Evolutionary conservation across 2,888 invertebrate genomes (phyloP).

Genomic region (Sminthurinus aureus): DNA sequence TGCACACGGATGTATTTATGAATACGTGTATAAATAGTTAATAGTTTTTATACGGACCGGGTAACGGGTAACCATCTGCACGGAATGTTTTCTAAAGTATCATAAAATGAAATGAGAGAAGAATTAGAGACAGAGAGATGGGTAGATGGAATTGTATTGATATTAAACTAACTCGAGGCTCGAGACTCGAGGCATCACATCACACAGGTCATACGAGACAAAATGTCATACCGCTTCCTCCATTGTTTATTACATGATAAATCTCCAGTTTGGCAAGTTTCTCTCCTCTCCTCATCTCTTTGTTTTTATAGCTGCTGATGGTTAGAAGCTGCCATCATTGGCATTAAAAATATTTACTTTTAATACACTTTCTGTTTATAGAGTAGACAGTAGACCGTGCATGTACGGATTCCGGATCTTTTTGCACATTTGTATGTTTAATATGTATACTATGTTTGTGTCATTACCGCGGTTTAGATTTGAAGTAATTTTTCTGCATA

Average conservation of each 20-base stretch:
- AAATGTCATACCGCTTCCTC: not conserved
- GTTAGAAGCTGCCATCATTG: too few relatives aligned
- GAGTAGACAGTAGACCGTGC: too few relatives aligned
- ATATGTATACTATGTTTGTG: too few relatives aligned
- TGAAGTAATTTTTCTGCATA: too few relatives aligned
- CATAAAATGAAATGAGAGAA: conserved; percentile 13
- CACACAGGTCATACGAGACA: not conserved
- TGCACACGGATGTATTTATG: not conserved
- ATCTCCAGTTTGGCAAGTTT: not conserved
- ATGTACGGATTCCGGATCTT: too few relatives aligned
- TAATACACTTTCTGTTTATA: too few relatives aligned
- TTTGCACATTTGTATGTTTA: too few relatives aligned
- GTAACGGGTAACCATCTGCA: not conserved
- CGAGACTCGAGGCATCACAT: not conserved
- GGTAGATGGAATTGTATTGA: conserved; percentile 6
- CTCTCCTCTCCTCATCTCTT: not conserved
- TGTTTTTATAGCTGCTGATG: too few relatives aligned
- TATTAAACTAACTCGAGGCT: not conserved
- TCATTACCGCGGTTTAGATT: too few relatives aligned
- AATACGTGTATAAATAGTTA: too few relatives aligned
- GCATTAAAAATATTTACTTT: too few relatives aligned
- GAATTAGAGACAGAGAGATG: not conserved
- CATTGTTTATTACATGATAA: not conserved
- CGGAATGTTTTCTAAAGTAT: conserved; percentile 5
- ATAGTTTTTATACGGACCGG: too few relatives aligned